Base-by-base conservation (phyloP, 2,888 invertebrate genomes). In the Pristionchus maxplancki region DNA sequence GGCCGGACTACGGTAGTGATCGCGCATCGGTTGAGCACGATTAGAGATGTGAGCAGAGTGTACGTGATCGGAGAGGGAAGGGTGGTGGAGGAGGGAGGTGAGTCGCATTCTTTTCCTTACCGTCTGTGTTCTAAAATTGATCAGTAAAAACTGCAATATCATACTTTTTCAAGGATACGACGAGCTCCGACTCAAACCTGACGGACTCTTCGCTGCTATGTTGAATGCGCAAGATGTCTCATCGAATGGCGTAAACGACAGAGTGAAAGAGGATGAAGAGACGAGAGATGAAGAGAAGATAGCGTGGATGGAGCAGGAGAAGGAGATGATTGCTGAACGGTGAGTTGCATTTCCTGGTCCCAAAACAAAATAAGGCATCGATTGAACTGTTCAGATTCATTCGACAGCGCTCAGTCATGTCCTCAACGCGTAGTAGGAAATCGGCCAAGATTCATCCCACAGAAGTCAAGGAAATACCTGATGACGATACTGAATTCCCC, bases 1-100 rank as follows among this genome's bases (percentile, higher is more conserved):
- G 81, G 81, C 20, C 48, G 81, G 31, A 81, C 81, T 31, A 81
- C 81, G 20, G 50, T 81, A 44, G 81, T 81, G 31, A 81, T 81
- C 31, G 81, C 81, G 48, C 81, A 81, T 81, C 48, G 81, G 11
- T 9, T 81, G 50, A 81, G 81, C 50, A 81, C 81, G 81, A 81
- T 81, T 28, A 48, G 37, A 11, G 81, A 81, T 50, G 81, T 40
- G 17, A 48, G 50, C 37, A 81, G 81, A 28, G 50, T 81, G 17
- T 81, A 81, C 17, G 81, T 81, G 17, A 81, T 81, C 28, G 31
- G 17, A 9, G 81, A 81, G 11, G 81, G 81, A 15, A 0, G 31
- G 50, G 81, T 81, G 24, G 50, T 81, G 15, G 81, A 81, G 50
- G 81, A 81, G 11, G 81, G 81, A 50, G 48, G 81, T 81, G 17